phyloP scores from a whole-genome alignment of 2,888 invertebrate genomes.

The Macropis europaea region DNA sequence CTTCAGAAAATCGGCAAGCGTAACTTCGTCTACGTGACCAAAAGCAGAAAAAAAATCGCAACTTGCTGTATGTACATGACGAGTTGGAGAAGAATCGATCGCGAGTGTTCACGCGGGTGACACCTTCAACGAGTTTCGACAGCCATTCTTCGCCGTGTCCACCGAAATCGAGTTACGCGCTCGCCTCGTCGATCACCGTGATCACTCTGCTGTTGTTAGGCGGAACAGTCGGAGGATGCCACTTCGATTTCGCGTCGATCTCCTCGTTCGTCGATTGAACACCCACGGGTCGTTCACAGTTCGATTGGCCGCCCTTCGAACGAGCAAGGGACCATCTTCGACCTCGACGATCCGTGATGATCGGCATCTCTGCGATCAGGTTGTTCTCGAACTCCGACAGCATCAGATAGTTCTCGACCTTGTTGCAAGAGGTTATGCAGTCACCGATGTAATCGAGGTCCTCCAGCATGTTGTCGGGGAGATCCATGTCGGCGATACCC shows the following conservation, averaged over 20 bases:
- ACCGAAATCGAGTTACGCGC: slow-evolving; percentile 71
- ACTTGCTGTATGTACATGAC: slow-evolving; percentile 1
- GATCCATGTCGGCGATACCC: slow-evolving; percentile 90
- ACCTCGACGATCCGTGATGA: slow-evolving; percentile 86
- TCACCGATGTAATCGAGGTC: slow-evolving; percentile 90
- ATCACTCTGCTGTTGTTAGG: slow-evolving; percentile 86
- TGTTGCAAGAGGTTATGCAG: slow-evolving; percentile 92
- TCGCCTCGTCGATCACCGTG: slow-evolving; percentile 89
- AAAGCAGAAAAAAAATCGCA: too few relatives aligned
- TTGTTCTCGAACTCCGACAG: slow-evolving; percentile 93
- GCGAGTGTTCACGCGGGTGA: not conserved
- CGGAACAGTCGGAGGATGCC: slow-evolving; percentile 77
- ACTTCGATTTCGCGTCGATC: slow-evolving; percentile 71
- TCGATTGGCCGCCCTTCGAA: slow-evolving; percentile 74
- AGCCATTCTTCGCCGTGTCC: not conserved
- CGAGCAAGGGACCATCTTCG: slow-evolving; percentile 87
- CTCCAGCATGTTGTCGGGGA: slow-evolving; percentile 89
- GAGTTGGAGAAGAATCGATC: not conserved
- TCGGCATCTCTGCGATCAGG: slow-evolving; percentile 89
- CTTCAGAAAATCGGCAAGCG: too few relatives aligned
- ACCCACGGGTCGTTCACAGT: slow-evolving; percentile 66
- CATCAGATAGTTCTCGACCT: slow-evolving; percentile 93
- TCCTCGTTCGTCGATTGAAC: slow-evolving; percentile 62
- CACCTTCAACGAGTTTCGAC: not conserved
- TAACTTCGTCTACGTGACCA: too few relatives aligned